Conservation (phyloP, 2,888 invertebrate species). For the Pachycephus smyrnensis region DNA sequence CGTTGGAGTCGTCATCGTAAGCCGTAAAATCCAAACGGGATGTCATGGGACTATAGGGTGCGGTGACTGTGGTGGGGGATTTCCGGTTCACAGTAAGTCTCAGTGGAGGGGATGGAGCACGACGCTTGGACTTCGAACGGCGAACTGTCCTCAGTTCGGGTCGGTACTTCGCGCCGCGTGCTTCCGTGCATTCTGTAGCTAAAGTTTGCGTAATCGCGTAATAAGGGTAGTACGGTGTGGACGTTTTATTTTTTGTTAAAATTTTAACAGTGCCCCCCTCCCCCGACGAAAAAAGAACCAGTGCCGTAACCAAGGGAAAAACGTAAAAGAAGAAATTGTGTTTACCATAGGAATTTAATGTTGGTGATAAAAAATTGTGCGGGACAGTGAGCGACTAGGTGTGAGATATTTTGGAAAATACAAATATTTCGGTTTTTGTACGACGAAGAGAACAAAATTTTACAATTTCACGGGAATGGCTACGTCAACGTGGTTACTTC, state of each 20-base stretch:
- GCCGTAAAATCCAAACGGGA: background rate
- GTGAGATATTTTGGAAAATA: background rate
- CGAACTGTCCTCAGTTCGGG: constrained; percentile 1
- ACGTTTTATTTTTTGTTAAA: background rate
- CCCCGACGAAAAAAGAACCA: background rate
- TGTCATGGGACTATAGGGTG: background rate
- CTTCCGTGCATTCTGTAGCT: background rate
- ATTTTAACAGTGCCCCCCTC: background rate
- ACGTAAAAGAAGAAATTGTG: background rate
- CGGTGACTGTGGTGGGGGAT: background rate
- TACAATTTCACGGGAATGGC: background rate
- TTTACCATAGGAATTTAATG: background rate
- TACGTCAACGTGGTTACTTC: background rate
- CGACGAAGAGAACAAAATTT: background rate
- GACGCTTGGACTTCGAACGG: background rate
- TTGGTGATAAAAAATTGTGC: background rate
- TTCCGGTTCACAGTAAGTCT: background rate
- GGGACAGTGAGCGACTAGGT: background rate
- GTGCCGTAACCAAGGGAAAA: too few species aligned
- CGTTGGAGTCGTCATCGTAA: background rate
- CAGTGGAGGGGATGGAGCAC: background rate
- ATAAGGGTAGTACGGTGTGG: background rate
- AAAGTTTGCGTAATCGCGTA: background rate
- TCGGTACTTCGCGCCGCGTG: constrained; percentile 1
- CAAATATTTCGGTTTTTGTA: background rate